Evolutionary conservation across 2,113 vertebrate genomes (phyloP).

Genomic region (Nansenia antarctica): DNA sequence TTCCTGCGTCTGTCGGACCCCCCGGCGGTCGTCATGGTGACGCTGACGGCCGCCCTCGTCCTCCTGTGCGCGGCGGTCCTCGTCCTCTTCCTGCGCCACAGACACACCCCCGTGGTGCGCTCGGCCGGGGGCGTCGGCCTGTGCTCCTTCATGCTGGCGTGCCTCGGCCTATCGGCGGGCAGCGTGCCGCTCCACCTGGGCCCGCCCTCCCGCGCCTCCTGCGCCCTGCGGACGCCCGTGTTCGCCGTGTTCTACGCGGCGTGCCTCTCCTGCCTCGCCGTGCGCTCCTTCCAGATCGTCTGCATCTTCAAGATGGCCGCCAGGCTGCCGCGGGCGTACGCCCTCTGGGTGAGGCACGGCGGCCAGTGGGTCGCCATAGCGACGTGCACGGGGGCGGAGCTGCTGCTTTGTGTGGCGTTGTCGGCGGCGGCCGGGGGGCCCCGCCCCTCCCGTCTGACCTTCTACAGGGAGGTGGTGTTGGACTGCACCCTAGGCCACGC

Average conservation of each 20-base stretch:
- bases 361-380: conserved; percentile 59
- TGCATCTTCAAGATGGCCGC: conserved; percentile 75
- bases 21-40: conserved; percentile 57
- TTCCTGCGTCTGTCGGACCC: conserved; percentile 59
- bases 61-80: conserved; percentile 48
- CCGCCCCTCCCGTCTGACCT: conserved; percentile 2
- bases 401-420: conserved; percentile 36
- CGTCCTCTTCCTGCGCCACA: conserved; percentile 52
- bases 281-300: conserved; percentile 75
- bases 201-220: conserved; percentile 33
- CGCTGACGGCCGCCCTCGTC: conserved; percentile 36
- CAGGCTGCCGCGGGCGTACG: conserved; percentile 55
- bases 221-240: conserved; percentile 56
- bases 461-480: conserved; percentile 51
- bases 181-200: conserved; percentile 68
- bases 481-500: conserved; percentile 36
- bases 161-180: conserved; percentile 53
- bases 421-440: conserved; percentile 46
- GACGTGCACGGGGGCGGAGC: conserved; percentile 37
- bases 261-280: conserved; percentile 70
- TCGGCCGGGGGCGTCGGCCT: conserved; percentile 66
- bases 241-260: conserved; percentile 59
- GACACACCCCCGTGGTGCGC: conserved; percentile 70
- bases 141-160: conserved; percentile 73
- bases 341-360: conserved; percentile 61